These are phyloP conservation scores for Lycaena phlaeas DNA, from an alignment of 2,888 invertebrate species.

Conservation along the genomic window DNA sequence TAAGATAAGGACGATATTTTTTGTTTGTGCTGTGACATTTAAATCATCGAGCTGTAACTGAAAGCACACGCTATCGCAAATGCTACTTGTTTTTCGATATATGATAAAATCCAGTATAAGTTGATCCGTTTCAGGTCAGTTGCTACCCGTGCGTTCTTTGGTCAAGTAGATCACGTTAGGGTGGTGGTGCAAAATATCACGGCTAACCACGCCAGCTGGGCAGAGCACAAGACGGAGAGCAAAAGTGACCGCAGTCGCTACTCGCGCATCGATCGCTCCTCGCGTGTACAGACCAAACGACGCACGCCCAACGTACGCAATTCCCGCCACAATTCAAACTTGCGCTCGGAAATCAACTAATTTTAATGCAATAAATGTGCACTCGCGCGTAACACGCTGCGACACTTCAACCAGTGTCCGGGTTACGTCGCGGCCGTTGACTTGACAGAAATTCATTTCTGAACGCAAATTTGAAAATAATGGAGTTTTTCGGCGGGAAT, in stretches of 20 bases:
- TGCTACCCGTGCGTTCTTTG: slow-evolving; percentile 14
- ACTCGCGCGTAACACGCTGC: slow-evolving; percentile 48
- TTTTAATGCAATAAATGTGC: slow-evolving; percentile 50
- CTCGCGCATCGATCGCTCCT: slow-evolving; percentile 56
- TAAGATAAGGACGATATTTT: no score
- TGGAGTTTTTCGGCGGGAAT: slow-evolving; percentile 45
- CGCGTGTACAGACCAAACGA: slow-evolving; percentile 39
- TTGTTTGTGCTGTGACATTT: background rate
- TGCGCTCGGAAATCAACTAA: slow-evolving; percentile 40
- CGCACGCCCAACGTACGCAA: slow-evolving; percentile 60
- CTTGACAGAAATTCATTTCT: slow-evolving; percentile 43
- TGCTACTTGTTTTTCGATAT: slow-evolving; percentile 19
- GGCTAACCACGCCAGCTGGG: slow-evolving; percentile 52
- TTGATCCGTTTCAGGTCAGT: slow-evolving; percentile 25
- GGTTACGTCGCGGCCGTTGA: slow-evolving; percentile 61
- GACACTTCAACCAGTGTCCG: slow-evolving; percentile 53
- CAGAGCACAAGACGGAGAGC: slow-evolving; percentile 44
- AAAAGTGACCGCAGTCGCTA: slow-evolving; percentile 56
- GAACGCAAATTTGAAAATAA: slow-evolving; percentile 41
- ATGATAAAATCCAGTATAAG: slow-evolving; percentile 23
- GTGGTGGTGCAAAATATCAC: slow-evolving; percentile 39
- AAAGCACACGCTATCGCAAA: slow-evolving; percentile 17
- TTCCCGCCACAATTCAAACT: slow-evolving; percentile 63
- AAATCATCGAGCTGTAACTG: slow-evolving; percentile 16
- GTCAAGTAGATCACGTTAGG: slow-evolving; percentile 28